Evolutionary conservation across 2,888 invertebrate genomes (phyloP), one percentile per base, ranked within the genome.

Genomic region (Cryptophagus acutangulus): DNA sequence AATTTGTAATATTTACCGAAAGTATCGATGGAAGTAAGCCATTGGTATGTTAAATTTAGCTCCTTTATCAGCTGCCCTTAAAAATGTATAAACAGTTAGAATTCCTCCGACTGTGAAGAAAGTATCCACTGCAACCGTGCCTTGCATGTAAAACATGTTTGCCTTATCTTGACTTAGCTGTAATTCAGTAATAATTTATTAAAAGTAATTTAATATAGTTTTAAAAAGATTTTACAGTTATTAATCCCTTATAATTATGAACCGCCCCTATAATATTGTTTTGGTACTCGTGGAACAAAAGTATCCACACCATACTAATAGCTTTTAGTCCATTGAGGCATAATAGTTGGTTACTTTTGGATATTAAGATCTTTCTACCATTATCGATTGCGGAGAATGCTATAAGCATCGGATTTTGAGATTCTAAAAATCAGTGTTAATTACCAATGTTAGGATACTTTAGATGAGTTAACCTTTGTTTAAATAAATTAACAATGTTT

Each of bases 21-120:
- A 17, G 20, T 38, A 38, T 34, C 48, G 25, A 33, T 48, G 48
- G 1, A 48, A 1, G 15, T 45, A 48, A 33, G 20, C 46, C 5
- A 67, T 29, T 39, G 62, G 40, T 13, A 67, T 38, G 36, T 68
- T 67, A n/a, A 68, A 58, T 2, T 41, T 46, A 12, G 51, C 53
- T 2, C 58, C 56, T 17, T 52, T 61, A 29, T 56, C 48, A 40
- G 55, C 55, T 35, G 61, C 49, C 42, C 59, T 63, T 3, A 67
- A 35, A 31, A 66, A 58, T 2, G 62, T 38, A 39, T 72, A 74
- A 1, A 76, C 70, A 41, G 72, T 72, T 1, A 81, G 60, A 30
- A 80, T 58, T 1, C 80, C 79, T 48, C 77, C 77, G 51, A 80
- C 62, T 18, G 76, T 63, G 54, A 81, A 77, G 61, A 81, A 81